A percentile compares a stretch with the other conserved stretches of the same genome.
phyloP scores from a whole-genome alignment of 2,113 vertebrate genomes.

The Ia io region DNA sequence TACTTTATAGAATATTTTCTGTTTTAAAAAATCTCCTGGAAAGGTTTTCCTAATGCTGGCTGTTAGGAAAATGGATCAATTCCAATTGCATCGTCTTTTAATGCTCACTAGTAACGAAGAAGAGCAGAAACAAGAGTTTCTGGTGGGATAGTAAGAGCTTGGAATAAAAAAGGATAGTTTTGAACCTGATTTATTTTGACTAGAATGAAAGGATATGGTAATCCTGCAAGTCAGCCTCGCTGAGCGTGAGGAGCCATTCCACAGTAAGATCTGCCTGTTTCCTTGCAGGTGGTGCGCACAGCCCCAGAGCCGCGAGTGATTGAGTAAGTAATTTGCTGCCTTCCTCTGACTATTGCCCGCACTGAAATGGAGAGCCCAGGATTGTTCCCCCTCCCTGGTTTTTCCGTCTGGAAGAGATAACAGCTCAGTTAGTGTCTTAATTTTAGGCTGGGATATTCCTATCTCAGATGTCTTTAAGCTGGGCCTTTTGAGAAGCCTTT shows the following conservation, averaged over 20 bases:
- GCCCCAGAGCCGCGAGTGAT: constrained; percentile 88
- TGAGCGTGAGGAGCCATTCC: neutral
- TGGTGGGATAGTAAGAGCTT: neutral
- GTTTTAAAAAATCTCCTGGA: neutral
- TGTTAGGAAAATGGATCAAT: neutral
- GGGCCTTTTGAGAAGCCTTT: constrained; percentile 32
- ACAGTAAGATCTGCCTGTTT: constrained; percentile 22
- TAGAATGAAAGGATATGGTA: neutral
- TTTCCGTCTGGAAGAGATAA: constrained; percentile 11
- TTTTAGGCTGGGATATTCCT: neutral
- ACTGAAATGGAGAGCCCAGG: neutral
- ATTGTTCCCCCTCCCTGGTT: neutral
- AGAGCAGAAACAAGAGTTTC: neutral
- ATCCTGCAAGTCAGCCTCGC: neutral
- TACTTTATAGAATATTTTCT: neutral
- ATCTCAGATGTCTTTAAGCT: neutral
- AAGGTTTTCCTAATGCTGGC: constrained; percentile 1
- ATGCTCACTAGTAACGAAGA: neutral
- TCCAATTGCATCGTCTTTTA: neutral
- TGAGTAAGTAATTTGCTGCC: constrained; percentile 86
- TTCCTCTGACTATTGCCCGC: neutral
- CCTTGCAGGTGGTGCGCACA: constrained; percentile 84
- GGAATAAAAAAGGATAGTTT: neutral
- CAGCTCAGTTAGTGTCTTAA: neutral
- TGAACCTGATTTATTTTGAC: neutral